Conservation (phyloP, 2,113 vertebrate genomes). For the Terrapene triunguis region DNA sequence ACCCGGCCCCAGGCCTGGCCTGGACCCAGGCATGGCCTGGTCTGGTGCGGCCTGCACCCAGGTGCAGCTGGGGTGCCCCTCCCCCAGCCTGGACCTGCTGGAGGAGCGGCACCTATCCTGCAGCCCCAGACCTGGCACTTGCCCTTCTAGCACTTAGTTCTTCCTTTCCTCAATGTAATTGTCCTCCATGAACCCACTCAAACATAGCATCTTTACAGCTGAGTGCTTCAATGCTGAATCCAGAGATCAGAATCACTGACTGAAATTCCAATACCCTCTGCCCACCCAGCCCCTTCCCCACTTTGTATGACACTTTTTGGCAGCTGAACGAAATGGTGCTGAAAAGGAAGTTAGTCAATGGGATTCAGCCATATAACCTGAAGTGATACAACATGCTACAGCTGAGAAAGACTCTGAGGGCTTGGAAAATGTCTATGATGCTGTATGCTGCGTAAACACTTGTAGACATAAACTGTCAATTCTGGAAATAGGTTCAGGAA, state of each 20-base stretch:
- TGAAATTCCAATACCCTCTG: background rate
- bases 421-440: slow-evolving; percentile 34
- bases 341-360: background rate
- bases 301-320: background rate
- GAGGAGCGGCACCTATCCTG: too few relatives aligned
- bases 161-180: background rate
- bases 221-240: background rate
- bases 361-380: background rate
- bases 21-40: too few relatives aligned
- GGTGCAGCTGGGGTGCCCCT: too few relatives aligned
- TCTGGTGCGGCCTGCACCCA: too few relatives aligned
- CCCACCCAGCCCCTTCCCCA: background rate
- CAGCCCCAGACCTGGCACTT: background rate
- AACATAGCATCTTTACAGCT: background rate
- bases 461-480: slow-evolving; percentile 74
- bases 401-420: background rate
- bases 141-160: background rate
- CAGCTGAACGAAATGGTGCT: background rate
- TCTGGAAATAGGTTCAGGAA: slow-evolving; percentile 75
- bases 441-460: slow-evolving; percentile 32
- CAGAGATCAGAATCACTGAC: background rate
- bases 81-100: too few relatives aligned
- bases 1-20: too few relatives aligned
- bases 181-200: background rate
- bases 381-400: background rate